A percentile compares a stretch with the other conserved stretches of the same genome.
These are phyloP conservation scores for Tragulus kanchil DNA, from an alignment of 2,113 vertebrate genomes.

Conservation along the genomic window DNA sequence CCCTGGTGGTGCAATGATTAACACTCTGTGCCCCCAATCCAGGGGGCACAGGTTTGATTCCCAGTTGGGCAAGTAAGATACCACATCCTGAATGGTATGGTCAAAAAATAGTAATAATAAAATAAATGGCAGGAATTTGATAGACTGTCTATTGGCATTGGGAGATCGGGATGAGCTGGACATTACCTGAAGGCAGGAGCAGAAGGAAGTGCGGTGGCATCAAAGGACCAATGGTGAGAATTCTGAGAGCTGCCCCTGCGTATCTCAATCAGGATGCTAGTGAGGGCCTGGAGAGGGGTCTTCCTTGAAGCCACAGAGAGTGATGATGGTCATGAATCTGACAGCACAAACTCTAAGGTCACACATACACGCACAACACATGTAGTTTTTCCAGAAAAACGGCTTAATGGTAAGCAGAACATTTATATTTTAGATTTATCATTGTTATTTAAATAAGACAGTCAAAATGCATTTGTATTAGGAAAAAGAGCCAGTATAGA, in stretches of 20 bases:
- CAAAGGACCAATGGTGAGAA: not conserved
- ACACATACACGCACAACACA: too few relatives aligned
- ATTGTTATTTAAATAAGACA: not conserved
- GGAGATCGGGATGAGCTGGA: not conserved
- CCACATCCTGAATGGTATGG: too few relatives aligned
- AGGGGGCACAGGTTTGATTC: too few relatives aligned
- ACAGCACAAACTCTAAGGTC: too few relatives aligned
- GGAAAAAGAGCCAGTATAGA: not conserved
- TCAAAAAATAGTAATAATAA: too few relatives aligned
- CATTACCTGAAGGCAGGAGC: not conserved
- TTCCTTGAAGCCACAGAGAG: not conserved
- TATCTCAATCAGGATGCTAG: not conserved
- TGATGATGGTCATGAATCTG: not conserved
- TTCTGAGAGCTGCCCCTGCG: not conserved
- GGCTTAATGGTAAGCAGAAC: not conserved
- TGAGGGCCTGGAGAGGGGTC: not conserved
- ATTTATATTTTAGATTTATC: not conserved
- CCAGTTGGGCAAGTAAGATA: too few relatives aligned
- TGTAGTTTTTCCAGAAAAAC: not conserved
- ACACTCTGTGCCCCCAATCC: too few relatives aligned
- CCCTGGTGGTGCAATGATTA: too few relatives aligned
- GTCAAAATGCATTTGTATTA: not conserved
- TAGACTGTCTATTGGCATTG: not conserved
- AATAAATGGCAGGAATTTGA: not conserved
- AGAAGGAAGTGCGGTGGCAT: not conserved